Percentiles rank a stretch among this genome's conserved stretches.
Evolutionary conservation across 1,140 invertebrate species (phyloP).

Genomic region (Cyclargus thomasi): DNA sequence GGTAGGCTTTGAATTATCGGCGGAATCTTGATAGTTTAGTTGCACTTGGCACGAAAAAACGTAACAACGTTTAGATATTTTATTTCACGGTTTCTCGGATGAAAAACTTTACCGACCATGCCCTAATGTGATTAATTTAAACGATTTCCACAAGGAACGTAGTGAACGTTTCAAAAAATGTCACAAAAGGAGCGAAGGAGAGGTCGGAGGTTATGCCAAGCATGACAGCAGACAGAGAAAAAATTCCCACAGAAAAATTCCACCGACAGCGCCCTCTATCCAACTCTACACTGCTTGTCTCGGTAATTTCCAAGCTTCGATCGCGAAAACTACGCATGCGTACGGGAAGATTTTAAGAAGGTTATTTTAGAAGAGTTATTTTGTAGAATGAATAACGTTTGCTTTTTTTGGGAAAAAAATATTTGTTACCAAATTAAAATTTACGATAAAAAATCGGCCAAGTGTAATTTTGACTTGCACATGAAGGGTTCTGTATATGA

Average conservation of each 20-base stretch:
- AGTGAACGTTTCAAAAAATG: conserved; percentile 58
- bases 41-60: conserved; percentile 74
- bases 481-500: too few relatives aligned
- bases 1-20: conserved; percentile 74
- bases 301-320: conserved; percentile 28
- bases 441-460: too few relatives aligned
- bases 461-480: too few relatives aligned
- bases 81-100: conserved; percentile 59
- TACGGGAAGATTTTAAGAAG: too few relatives aligned
- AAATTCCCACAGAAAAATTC: conserved; percentile 10
- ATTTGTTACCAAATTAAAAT: too few relatives aligned
- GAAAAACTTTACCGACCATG: conserved; percentile 68
- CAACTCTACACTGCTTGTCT: neutral
- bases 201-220: conserved; percentile 21
- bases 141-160: conserved; percentile 58
- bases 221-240: conserved; percentile 10
- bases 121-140: conserved; percentile 63
- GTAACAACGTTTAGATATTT: conserved; percentile 65
- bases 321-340: conserved; percentile 48
- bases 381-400: too few relatives aligned
- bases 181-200: conserved; percentile 60
- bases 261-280: neutral
- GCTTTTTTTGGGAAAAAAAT: too few relatives aligned
- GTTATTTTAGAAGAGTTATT: too few relatives aligned
- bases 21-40: conserved; percentile 76